Percentiles rank a stretch among this genome's conserved stretches.
phyloP scores from a whole-genome alignment of 2,113 vertebrate species.

The Lepus timidus region DNA sequence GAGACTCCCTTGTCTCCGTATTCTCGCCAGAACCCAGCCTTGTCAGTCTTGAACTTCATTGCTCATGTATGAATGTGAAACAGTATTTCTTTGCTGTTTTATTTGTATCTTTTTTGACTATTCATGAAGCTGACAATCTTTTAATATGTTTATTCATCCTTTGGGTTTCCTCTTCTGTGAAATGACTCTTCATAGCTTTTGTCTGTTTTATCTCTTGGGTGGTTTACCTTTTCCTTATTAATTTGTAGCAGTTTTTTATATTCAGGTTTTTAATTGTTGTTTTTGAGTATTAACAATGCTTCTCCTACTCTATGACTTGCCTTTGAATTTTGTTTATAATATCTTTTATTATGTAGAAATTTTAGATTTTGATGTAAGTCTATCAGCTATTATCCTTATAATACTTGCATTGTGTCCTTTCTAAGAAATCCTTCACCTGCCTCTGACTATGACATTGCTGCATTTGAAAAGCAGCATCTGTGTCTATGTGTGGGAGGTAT shows the following conservation, averaged over 20 bases:
- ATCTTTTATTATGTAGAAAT: not conserved
- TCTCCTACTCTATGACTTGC: constrained; percentile 5
- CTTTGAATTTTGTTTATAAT: constrained; percentile 52
- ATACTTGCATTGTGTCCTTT: not conserved
- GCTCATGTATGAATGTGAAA: not conserved
- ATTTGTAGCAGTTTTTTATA: not conserved
- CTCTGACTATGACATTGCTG: not conserved
- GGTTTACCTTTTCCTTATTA: constrained; percentile 51
- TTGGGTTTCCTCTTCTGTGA: constrained; percentile 9
- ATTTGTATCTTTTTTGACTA: constrained; percentile 22
- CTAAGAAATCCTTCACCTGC: constrained; percentile 25
- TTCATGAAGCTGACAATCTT: not conserved
- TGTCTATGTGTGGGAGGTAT: not conserved
- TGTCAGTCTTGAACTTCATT: not conserved
- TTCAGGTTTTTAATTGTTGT: constrained; percentile 14
- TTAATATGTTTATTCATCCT: not conserved
- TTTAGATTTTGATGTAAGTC: constrained; percentile 17
- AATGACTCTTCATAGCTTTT: constrained; percentile 47
- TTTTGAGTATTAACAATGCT: constrained; percentile 18
- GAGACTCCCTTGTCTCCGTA: not conserved
- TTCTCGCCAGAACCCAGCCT: not conserved
- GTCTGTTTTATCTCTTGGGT: constrained; percentile 7
- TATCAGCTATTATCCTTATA: not conserved
- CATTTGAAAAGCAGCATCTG: not conserved
- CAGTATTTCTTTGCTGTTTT: not conserved